Conservation (phyloP, 64 coral and sea anemone species). For the Pocillopora verrucosa region DNA sequence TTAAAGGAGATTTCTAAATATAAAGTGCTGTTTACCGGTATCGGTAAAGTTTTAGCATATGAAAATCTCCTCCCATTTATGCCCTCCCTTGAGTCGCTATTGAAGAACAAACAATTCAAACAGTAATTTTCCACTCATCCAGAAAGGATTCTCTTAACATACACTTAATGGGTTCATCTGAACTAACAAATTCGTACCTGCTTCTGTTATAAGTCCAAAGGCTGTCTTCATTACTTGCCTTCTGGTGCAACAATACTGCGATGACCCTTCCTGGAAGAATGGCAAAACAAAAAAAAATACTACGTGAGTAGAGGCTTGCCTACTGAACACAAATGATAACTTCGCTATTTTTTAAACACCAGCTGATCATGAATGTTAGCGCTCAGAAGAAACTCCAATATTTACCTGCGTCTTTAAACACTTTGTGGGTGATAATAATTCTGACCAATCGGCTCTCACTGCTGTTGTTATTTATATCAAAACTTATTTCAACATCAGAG, state of each 20-base stretch:
- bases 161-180: too few species aligned
- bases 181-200: background rate
- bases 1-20: too few species aligned
- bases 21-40: too few species aligned
- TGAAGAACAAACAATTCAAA: too few species aligned
- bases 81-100: too few species aligned
- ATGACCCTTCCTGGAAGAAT: background rate
- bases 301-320: background rate
- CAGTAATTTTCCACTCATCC: too few species aligned
- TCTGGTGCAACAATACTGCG: background rate
- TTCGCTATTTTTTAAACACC: too few species aligned
- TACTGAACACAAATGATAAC: too few species aligned
- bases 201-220: background rate
- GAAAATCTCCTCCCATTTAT: too few species aligned
- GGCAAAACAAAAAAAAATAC: background rate
- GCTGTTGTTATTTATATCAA: background rate
- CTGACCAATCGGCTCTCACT: background rate
- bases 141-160: too few species aligned
- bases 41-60: too few species aligned
- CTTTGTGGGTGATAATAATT: background rate
- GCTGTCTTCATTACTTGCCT: background rate
- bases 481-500: background rate
- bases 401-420: constrained; percentile 25
- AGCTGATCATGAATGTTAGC: too few species aligned
- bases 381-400: background rate